Evolutionary conservation across 2,888 invertebrate genomes (phyloP).

Genomic region (Unio pictorum): DNA sequence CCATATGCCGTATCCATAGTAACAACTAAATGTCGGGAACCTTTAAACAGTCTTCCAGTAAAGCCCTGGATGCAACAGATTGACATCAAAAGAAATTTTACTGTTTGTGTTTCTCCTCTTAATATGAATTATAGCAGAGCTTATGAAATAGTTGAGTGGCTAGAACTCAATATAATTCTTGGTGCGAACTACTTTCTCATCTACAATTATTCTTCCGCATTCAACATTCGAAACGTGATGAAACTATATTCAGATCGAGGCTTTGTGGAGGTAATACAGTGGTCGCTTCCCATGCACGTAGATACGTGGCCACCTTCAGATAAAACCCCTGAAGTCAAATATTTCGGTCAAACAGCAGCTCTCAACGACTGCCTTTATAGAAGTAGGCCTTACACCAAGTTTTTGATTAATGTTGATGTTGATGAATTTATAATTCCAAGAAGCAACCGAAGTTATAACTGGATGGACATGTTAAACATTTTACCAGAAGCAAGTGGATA

Average conservation of each 20-base stretch:
- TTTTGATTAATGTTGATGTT: conserved; percentile 62
- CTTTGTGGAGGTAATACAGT: conserved; percentile 53
- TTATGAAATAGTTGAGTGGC: conserved; percentile 64
- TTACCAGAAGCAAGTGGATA: conserved; percentile 14
- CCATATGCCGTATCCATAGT: conserved; percentile 1
- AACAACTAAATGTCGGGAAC: too few species aligned
- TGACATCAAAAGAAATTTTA: conserved; percentile 28
- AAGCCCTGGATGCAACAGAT: too few species aligned
- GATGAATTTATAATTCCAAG: conserved; percentile 69
- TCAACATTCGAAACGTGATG: conserved; percentile 50
- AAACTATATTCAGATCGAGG: conserved; percentile 48
- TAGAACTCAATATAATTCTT: conserved; percentile 63
- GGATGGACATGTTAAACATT: conserved; percentile 40
- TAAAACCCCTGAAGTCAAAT: conserved; percentile 53
- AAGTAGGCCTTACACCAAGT: conserved; percentile 44
- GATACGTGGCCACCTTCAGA: conserved; percentile 33
- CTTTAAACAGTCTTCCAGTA: too few species aligned
- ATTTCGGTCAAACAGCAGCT: conserved; percentile 57
- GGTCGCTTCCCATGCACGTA: conserved; percentile 59
- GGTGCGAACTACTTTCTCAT: conserved; percentile 63
- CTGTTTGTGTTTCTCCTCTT: conserved; percentile 55
- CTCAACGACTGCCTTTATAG: conserved; percentile 44
- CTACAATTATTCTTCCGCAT: conserved; percentile 58
- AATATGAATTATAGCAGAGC: conserved; percentile 51
- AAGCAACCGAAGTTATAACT: conserved; percentile 24